A percentile compares a stretch with the other conserved stretches of the same genome.
These are phyloP conservation scores for Fratercula arctica DNA, from an alignment of 2,797 vertebrate genomes.

Conservation along the genomic window DNA sequence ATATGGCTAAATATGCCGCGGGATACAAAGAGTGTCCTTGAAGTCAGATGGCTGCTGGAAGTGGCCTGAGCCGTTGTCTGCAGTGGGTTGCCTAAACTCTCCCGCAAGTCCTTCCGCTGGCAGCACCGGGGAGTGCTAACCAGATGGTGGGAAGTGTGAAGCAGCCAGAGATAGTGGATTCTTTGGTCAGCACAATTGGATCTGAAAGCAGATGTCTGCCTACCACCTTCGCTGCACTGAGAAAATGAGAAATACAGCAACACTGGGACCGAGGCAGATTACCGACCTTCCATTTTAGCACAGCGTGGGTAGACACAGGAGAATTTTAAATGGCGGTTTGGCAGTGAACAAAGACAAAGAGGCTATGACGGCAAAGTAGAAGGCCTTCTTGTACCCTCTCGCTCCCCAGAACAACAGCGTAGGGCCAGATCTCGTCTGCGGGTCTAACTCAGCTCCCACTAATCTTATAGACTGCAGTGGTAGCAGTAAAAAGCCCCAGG, in stretches of 20 bases:
- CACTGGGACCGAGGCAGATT: background rate
- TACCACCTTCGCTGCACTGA: background rate
- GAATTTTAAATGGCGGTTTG: background rate
- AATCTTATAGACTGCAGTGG: background rate
- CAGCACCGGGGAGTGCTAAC: background rate
- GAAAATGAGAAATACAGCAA: constrained; percentile 11
- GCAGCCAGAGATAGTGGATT: constrained; percentile 18
- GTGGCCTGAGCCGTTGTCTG: background rate
- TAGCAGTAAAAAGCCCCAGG: background rate
- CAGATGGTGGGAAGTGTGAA: constrained; percentile 31
- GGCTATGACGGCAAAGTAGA: background rate
- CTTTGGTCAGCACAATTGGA: constrained; percentile 17
- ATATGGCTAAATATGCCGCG: background rate
- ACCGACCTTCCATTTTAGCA: background rate
- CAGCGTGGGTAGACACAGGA: background rate
- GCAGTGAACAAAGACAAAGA: background rate
- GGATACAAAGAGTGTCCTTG: background rate
- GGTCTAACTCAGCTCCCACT: background rate
- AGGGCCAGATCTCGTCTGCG: background rate
- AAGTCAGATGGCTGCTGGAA: background rate
- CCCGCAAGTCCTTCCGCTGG: background rate
- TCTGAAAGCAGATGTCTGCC: constrained; percentile 14
- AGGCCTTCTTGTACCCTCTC: background rate
- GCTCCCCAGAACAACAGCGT: background rate
- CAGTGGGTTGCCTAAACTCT: background rate